A percentile compares a stretch with the other conserved stretches of the same genome.
Evolutionary conservation across 1,140 invertebrate species (phyloP).

Genomic region (Heliconius congener): DNA sequence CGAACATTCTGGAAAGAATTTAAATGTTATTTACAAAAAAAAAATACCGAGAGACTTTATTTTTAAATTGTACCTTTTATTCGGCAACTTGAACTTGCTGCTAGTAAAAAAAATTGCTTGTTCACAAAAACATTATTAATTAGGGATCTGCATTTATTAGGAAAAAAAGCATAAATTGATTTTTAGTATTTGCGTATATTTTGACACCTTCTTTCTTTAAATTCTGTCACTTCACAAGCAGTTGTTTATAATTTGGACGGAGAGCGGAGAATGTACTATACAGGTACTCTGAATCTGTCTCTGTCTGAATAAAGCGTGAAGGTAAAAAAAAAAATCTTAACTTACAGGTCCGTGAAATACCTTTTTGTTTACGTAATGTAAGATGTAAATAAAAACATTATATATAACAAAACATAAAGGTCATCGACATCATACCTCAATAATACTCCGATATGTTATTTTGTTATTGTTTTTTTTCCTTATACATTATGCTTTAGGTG

Average conservation of each 20-base stretch:
- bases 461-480: not conserved
- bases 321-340: too few species aligned
- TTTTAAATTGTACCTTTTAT: not conserved
- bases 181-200: not conserved
- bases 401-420: constrained; percentile 6
- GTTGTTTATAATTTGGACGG: too few species aligned
- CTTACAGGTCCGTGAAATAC: too few species aligned
- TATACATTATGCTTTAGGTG: not conserved
- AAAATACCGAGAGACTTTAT: not conserved
- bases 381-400: not conserved
- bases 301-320: too few species aligned
- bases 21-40: not conserved
- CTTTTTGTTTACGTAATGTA: not conserved
- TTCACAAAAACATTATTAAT: not conserved
- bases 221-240: too few species aligned
- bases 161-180: not conserved
- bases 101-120: not conserved
- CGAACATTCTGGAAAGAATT: not conserved
- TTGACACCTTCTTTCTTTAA: not conserved
- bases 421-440: not conserved
- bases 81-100: not conserved
- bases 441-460: not conserved
- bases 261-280: too few species aligned
- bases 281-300: too few species aligned
- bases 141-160: not conserved